Conservation (phyloP, 2,113 vertebrate genomes). For the Equus quagga region DNA sequence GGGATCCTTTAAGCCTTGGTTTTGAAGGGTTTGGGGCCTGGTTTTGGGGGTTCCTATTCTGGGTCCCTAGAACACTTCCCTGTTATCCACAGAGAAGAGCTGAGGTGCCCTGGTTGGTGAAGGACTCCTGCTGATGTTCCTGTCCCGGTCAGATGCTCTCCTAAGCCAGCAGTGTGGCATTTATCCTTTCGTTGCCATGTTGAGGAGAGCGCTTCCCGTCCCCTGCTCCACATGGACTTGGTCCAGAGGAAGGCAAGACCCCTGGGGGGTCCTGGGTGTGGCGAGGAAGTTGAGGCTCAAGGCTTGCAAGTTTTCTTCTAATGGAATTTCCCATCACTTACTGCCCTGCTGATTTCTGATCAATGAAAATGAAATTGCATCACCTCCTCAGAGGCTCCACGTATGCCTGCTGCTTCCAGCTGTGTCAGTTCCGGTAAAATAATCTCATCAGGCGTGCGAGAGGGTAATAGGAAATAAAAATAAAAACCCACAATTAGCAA, state of each 20-base stretch:
- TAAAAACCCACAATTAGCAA: slow-evolving; percentile 90
- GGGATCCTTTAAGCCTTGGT: not conserved
- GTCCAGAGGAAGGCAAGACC: slow-evolving; percentile 51
- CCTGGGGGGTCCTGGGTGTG: slow-evolving; percentile 78
- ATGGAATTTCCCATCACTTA: slow-evolving; percentile 94
- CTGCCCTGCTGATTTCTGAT: slow-evolving; percentile 93
- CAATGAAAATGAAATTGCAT: slow-evolving; percentile 94
- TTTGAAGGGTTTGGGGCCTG: not conserved
- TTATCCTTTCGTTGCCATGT: not conserved
- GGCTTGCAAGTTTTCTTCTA: slow-evolving; percentile 86
- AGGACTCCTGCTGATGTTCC: not conserved
- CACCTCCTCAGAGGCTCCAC: slow-evolving; percentile 91
- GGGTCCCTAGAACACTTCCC: not conserved
- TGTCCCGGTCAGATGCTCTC: not conserved
- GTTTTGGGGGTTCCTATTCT: not conserved
- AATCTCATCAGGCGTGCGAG: slow-evolving; percentile 91
- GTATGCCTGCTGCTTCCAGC: slow-evolving; percentile 90
- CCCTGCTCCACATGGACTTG: not conserved
- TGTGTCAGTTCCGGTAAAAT: slow-evolving; percentile 93
- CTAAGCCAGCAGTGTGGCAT: not conserved
- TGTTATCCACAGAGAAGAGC: not conserved
- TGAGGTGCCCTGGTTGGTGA: not conserved
- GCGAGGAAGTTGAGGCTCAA: slow-evolving; percentile 81
- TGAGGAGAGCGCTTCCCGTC: not conserved
- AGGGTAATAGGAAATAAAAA: slow-evolving; percentile 93